These are phyloP conservation scores for Enteromius paludinosus DNA, from an alignment of 2,797 vertebrate genomes.

Conservation along the genomic window DNA sequence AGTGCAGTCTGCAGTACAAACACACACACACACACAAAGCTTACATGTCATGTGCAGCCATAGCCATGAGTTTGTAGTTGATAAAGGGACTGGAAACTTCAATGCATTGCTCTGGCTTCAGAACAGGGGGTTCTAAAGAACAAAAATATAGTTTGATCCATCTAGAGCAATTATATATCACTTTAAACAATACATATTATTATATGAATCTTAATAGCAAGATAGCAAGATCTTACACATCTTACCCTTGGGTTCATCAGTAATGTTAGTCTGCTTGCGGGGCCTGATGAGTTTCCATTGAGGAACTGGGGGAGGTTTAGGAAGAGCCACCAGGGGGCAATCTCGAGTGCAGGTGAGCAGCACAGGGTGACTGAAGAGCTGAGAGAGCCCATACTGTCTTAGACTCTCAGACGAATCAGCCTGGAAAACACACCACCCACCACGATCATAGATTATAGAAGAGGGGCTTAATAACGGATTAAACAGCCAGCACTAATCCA, in stretches of 20 bases:
- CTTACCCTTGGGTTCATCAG: conserved; percentile 86
- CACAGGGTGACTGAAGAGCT: conserved; percentile 83
- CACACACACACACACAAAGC: not conserved
- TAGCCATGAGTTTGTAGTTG: conserved; percentile 71
- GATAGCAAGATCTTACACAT: too few relatives aligned
- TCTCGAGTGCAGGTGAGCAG: conserved; percentile 86
- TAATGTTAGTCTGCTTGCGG: conserved; percentile 76
- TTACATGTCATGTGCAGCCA: conserved; percentile 53
- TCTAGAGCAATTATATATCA: not conserved
- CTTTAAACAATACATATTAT: not conserved
- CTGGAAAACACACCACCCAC: conserved; percentile 71
- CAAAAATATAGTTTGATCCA: conserved; percentile 15
- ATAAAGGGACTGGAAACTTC: conserved; percentile 89
- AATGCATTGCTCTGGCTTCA: conserved; percentile 83
- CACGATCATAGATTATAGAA: conserved; percentile 34
- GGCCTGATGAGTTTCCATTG: conserved; percentile 88
- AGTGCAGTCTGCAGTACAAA: not conserved
- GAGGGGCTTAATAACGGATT: conserved; percentile 49
- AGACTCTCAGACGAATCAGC: conserved; percentile 84
- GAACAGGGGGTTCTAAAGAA: conserved; percentile 74
- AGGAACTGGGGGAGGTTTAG: conserved; percentile 75
- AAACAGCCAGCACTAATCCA: conserved; percentile 56
- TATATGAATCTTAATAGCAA: not conserved
- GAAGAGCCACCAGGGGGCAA: conserved; percentile 78
- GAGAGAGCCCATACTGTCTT: conserved; percentile 85